A percentile compares a stretch with the other conserved stretches of the same genome.
These are phyloP conservation scores for Zaprionus obscuricornis DNA, from an alignment of 2,888 invertebrate genomes.

Conservation along the genomic window DNA sequence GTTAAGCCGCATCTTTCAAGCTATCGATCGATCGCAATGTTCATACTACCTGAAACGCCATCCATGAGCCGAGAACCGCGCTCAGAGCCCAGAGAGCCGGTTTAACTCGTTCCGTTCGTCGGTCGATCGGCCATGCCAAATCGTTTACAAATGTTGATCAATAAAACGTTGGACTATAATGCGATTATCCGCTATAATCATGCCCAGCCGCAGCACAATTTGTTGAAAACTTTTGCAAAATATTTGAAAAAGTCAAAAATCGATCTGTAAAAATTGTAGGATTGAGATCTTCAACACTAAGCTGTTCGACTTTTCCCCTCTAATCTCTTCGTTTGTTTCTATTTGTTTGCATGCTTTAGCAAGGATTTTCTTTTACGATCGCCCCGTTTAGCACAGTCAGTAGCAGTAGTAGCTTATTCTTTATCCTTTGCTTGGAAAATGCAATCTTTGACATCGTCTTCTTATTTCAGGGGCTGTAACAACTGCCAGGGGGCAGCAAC, in stretches of 20 bases:
- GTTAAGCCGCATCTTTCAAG: slow-evolving; percentile 68
- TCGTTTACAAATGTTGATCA: slow-evolving; percentile 83
- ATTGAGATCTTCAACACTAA: slow-evolving; percentile 34
- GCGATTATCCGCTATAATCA: slow-evolving; percentile 82
- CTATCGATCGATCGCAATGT: slow-evolving; percentile 15
- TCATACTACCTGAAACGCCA: slow-evolving; percentile 40
- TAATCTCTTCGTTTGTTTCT: slow-evolving; percentile 64
- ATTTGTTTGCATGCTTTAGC: slow-evolving; percentile 78
- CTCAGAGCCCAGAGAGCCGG: slow-evolving; percentile 13
- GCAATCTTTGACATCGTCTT: neutral
- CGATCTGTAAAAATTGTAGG: too few species aligned
- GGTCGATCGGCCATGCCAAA: slow-evolving; percentile 46
- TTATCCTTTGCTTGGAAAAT: slow-evolving; percentile 24
- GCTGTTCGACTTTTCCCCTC: slow-evolving; percentile 54
- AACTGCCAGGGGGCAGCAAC: slow-evolving; percentile 37
- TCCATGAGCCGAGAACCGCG: too few species aligned
- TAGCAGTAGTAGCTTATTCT: slow-evolving; percentile 12
- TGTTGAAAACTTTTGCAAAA: slow-evolving; percentile 71
- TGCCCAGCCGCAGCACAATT: slow-evolving; percentile 52
- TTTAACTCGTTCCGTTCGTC: slow-evolving; percentile 35
- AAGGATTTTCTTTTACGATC: slow-evolving; percentile 67
- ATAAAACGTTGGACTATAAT: slow-evolving; percentile 74
- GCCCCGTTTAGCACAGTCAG: too few species aligned
- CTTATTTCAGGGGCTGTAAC: slow-evolving; percentile 4
- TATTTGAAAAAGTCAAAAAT: slow-evolving; percentile 80